Conservation (phyloP, 1,140 invertebrate genomes). For the Tenebrio molitor region DNA sequence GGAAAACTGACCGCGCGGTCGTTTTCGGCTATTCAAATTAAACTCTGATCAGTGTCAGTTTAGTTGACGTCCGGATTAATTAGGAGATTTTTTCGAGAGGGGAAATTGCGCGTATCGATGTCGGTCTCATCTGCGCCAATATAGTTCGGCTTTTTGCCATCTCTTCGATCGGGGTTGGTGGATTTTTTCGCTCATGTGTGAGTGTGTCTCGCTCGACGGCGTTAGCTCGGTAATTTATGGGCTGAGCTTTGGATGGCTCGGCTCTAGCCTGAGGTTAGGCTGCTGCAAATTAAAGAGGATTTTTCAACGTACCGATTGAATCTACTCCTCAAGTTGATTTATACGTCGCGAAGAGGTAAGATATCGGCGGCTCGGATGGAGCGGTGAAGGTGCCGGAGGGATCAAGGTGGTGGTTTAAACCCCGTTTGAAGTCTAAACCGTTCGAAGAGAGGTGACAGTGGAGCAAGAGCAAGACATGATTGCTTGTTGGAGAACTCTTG, state of each 20-base stretch:
- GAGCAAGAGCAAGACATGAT: too few species aligned
- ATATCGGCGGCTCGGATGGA: conserved; percentile 12
- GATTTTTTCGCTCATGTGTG: conserved; percentile 4
- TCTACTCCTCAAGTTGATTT: conserved; percentile 62
- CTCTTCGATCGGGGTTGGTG: conserved; percentile 1
- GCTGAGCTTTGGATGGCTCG: conserved; percentile 50
- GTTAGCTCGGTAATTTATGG: conserved; percentile 59
- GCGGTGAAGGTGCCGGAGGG: not conserved
- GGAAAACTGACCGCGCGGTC: too few species aligned
- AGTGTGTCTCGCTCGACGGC: not conserved
- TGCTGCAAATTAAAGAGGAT: conserved; percentile 64
- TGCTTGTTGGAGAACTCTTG: too few species aligned
- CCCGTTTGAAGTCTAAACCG: not conserved
- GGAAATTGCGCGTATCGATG: conserved; percentile 13
- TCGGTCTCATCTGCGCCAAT: conserved; percentile 17
- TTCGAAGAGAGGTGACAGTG: too few species aligned
- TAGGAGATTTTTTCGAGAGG: not conserved
- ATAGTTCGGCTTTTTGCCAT: conserved; percentile 9
- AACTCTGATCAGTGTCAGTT: too few species aligned
- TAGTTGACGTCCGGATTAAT: conserved; percentile 24
- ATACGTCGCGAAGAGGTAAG: conserved; percentile 52
- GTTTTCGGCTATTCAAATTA: too few species aligned
- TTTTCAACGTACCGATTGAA: conserved; percentile 64
- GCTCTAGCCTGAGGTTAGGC: conserved; percentile 59
- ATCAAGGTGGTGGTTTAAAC: not conserved